Evolutionary conservation across 1,140 invertebrate species (phyloP).

Genomic region (Drosophila pallidifrons): DNA sequence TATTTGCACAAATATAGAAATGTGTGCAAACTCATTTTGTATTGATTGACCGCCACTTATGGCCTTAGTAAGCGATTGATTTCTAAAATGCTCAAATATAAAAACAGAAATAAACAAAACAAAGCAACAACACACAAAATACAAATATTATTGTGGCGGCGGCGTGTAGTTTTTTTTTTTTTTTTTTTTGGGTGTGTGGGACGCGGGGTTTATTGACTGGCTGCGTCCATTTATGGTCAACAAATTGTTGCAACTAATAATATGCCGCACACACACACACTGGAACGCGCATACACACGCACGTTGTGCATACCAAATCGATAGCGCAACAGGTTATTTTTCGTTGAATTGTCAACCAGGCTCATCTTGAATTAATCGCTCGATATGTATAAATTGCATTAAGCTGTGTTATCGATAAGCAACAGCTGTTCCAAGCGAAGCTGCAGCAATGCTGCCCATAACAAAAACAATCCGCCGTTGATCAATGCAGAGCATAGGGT

Average conservation of each 20-base stretch:
- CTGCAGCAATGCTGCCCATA: slow-evolving; percentile 28
- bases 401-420: slow-evolving; percentile 18
- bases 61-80: slow-evolving; percentile 64
- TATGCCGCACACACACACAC: slow-evolving; percentile 26
- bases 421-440: slow-evolving; percentile 28
- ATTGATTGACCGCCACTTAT: slow-evolving; percentile 64
- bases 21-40: slow-evolving; percentile 50
- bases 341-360: slow-evolving; percentile 3
- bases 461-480: not conserved
- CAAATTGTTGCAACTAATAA: slow-evolving; percentile 65
- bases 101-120: slow-evolving; percentile 26
- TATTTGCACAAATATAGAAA: slow-evolving; percentile 48
- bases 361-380: slow-evolving; percentile 26
- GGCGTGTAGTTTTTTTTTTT: not conserved
- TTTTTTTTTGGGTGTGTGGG: slow-evolving; percentile 56
- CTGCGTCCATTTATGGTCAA: slow-evolving; percentile 68
- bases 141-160: slow-evolving; percentile 27
- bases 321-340: slow-evolving; percentile 30
- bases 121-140: slow-evolving; percentile 45
- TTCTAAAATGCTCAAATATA: slow-evolving; percentile 33
- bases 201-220: slow-evolving; percentile 72
- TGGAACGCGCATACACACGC: slow-evolving; percentile 6
- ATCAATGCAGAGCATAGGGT: not conserved
- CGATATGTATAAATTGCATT: slow-evolving; percentile 12
- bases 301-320: not conserved